These are phyloP conservation scores for Ochotona princeps DNA, from an alignment of 2,113 vertebrate species.

Conservation along the genomic window DNA sequence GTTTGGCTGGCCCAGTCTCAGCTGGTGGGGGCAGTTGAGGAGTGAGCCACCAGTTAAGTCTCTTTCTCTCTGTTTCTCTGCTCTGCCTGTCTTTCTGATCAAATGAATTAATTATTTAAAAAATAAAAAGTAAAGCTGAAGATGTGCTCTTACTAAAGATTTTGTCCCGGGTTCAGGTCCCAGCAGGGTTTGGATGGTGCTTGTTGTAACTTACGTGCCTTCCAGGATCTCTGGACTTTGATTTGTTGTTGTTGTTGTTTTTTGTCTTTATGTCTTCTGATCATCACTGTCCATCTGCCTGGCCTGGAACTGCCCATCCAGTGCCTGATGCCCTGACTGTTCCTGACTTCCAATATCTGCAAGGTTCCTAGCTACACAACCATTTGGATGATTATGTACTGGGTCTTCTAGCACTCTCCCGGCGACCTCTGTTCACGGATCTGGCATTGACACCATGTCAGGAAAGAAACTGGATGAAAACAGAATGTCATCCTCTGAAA, in stretches of 20 bases:
- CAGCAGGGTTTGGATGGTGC: neutral
- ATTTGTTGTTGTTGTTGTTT: neutral
- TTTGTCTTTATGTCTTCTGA: neutral
- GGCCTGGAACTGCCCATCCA: neutral
- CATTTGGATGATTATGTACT: neutral
- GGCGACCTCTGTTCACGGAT: neutral
- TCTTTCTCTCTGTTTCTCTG: no score
- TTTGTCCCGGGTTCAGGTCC: neutral
- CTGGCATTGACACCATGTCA: neutral
- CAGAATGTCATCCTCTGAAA: neutral
- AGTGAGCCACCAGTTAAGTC: no score
- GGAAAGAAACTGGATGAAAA: constrained; percentile 19
- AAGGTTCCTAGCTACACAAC: neutral
- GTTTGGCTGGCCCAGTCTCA: no score
- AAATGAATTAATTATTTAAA: no score
- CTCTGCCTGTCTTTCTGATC: no score
- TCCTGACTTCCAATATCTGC: neutral
- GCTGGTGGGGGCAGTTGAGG: no score
- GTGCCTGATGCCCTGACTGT: neutral
- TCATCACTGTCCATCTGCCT: neutral
- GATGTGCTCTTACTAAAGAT: neutral
- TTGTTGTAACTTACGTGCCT: neutral
- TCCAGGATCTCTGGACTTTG: constrained; percentile 21
- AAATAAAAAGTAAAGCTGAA: neutral
- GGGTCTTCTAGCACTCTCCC: neutral